Conservation (phyloP, 2,888 invertebrate genomes). For the Hypsopygia costalis region DNA sequence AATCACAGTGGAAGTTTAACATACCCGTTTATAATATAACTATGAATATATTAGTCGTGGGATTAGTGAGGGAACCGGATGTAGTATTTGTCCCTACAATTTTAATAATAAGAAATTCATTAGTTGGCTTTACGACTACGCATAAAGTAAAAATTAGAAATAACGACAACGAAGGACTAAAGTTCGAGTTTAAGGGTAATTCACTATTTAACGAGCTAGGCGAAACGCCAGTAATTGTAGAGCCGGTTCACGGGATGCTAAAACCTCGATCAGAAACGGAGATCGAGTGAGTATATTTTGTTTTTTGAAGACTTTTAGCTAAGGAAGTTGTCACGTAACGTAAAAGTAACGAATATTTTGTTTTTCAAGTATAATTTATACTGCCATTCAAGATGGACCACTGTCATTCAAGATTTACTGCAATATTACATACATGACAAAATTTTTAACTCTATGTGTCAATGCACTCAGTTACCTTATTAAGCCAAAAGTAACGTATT, state of each 20-base stretch:
- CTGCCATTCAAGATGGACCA: slow-evolving; percentile 76
- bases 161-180: slow-evolving; percentile 70
- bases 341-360: slow-evolving; percentile 6
- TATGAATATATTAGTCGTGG: slow-evolving; percentile 82
- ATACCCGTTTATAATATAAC: slow-evolving; percentile 79
- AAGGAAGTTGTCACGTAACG: too few species aligned
- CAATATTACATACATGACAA: slow-evolving; percentile 70
- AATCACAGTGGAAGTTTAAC: slow-evolving; percentile 84
- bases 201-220: slow-evolving; percentile 78
- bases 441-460: slow-evolving; percentile 71
- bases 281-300: slow-evolving; percentile 60
- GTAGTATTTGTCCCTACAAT: slow-evolving; percentile 81
- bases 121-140: slow-evolving; percentile 76
- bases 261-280: slow-evolving; percentile 64
- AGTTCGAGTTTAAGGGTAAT: slow-evolving; percentile 75
- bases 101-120: slow-evolving; percentile 80
- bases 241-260: slow-evolving; percentile 73
- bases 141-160: slow-evolving; percentile 72
- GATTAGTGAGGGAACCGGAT: slow-evolving; percentile 82
- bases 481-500: slow-evolving; percentile 70
- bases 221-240: slow-evolving; percentile 68
- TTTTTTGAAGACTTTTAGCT: too few species aligned
- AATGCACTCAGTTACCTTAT: slow-evolving; percentile 76
- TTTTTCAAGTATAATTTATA: slow-evolving; percentile 69
- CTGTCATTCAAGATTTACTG: slow-evolving; percentile 79